Percentiles rank a stretch among this genome's conserved stretches.
Evolutionary conservation across 2,797 vertebrate species (phyloP).

Genomic region (Neopelma chrysocephalum): DNA sequence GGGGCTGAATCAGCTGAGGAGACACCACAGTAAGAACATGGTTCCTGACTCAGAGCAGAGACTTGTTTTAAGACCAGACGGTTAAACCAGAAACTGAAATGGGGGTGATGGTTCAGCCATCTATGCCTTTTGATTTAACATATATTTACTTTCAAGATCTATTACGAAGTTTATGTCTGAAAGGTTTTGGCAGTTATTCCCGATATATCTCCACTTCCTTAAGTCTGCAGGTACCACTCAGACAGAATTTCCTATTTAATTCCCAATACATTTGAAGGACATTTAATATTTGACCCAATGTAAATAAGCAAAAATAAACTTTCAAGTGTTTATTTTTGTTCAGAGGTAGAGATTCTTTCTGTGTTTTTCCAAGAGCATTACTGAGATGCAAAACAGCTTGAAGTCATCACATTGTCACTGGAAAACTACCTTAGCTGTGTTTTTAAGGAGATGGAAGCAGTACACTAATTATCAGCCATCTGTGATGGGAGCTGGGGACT

Average conservation of each 20-base stretch:
- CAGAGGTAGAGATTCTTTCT: background rate
- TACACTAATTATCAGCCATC: slow-evolving; percentile 46
- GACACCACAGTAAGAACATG: rapidly evolving
- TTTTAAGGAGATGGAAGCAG: background rate
- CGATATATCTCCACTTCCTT: background rate
- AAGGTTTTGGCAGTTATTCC: background rate
- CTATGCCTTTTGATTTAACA: background rate
- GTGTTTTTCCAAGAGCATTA: background rate
- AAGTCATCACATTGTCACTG: slow-evolving; percentile 7
- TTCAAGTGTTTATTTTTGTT: background rate
- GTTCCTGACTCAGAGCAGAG: background rate
- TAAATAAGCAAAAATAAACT: background rate
- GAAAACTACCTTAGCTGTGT: background rate
- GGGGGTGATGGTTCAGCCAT: background rate
- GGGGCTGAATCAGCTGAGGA: background rate
- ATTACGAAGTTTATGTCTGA: background rate
- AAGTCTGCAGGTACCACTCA: background rate
- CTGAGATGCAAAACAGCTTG: slow-evolving; percentile 10
- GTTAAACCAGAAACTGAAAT: background rate
- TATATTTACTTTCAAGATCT: background rate
- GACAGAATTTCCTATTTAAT: background rate
- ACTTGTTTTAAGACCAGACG: background rate
- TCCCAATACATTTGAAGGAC: background rate
- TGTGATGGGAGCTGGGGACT: slow-evolving; percentile 24
- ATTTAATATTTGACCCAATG: background rate